These are phyloP conservation scores for Anodontia alba DNA, from an alignment of 2,888 invertebrate genomes.

Conservation along the genomic window DNA sequence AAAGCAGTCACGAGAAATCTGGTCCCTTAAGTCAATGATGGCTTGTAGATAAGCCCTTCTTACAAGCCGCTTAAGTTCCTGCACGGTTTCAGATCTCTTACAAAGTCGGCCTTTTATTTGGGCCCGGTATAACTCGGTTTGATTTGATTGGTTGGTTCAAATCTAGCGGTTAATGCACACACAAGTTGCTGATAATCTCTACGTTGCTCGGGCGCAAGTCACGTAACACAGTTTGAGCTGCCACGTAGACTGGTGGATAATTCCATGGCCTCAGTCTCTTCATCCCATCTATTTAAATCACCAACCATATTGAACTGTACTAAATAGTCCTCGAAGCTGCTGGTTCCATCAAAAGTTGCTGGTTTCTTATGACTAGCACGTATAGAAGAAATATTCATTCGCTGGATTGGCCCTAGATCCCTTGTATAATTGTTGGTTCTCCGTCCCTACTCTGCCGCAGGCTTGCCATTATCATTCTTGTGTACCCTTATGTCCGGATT, in stretches of 20 bases:
- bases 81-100: conserved; percentile 21
- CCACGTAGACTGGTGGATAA: conserved; percentile 28
- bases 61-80: conserved; percentile 28
- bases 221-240: conserved; percentile 25
- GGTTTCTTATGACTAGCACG: conserved; percentile 10
- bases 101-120: conserved; percentile 16
- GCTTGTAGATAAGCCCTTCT: conserved; percentile 22
- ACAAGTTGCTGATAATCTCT: conserved; percentile 24
- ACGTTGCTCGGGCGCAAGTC: conserved; percentile 11
- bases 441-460: neutral
- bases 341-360: conserved; percentile 23
- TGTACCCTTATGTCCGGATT: neutral
- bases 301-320: conserved; percentile 32
- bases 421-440: neutral
- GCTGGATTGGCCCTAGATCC: neutral
- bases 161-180: conserved; percentile 13
- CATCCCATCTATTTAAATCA: conserved; percentile 23
- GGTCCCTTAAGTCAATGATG: neutral
- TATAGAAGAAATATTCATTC: neutral
- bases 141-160: conserved; percentile 28
- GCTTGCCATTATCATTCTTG: neutral
- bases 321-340: conserved; percentile 25
- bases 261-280: conserved; percentile 21
- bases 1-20: neutral
- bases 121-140: conserved; percentile 26